phyloP scores from a whole-genome alignment of 2,113 vertebrate species.

The Gadus chalcogrammus region DNA sequence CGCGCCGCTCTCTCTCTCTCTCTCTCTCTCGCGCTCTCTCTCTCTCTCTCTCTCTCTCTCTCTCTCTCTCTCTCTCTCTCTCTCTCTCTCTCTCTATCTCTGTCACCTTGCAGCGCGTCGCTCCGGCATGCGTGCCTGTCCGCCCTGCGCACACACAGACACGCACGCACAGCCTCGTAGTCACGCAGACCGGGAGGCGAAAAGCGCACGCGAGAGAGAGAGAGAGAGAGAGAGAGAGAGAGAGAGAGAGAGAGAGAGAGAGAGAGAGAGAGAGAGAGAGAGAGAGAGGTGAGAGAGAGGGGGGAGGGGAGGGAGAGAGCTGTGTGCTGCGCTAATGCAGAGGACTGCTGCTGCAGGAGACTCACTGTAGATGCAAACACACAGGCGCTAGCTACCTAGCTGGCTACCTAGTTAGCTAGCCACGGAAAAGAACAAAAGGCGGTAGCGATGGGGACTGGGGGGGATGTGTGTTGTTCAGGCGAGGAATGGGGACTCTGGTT shows the following conservation, averaged over 20 bases:
- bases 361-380: slow-evolving; percentile 42
- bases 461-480: not conserved
- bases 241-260: slow-evolving; percentile 27
- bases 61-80: slow-evolving; percentile 65
- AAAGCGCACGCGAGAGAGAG: not conserved
- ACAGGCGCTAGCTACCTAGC: slow-evolving; percentile 12
- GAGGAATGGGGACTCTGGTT: not conserved
- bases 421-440: slow-evolving; percentile 52
- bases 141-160: slow-evolving; percentile 60
- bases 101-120: slow-evolving; percentile 77
- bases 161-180: slow-evolving; percentile 49
- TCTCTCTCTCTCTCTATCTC: slow-evolving; percentile 49
- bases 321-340: slow-evolving; percentile 73
- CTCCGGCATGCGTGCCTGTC: slow-evolving; percentile 66
- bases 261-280: not conserved
- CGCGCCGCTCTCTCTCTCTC: slow-evolving; percentile 2
- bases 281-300: slow-evolving; percentile 4
- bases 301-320: slow-evolving; percentile 56
- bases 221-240: slow-evolving; percentile 43
- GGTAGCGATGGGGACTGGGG: slow-evolving; percentile 6
- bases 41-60: slow-evolving; percentile 52
- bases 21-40: slow-evolving; percentile 39
- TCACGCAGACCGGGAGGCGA: slow-evolving; percentile 63
- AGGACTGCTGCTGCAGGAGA: slow-evolving; percentile 73
- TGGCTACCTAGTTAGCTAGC: slow-evolving; percentile 2